These are phyloP conservation scores for Cheilosia grossa DNA, from an alignment of 2,888 invertebrate species.

Conservation along the genomic window DNA sequence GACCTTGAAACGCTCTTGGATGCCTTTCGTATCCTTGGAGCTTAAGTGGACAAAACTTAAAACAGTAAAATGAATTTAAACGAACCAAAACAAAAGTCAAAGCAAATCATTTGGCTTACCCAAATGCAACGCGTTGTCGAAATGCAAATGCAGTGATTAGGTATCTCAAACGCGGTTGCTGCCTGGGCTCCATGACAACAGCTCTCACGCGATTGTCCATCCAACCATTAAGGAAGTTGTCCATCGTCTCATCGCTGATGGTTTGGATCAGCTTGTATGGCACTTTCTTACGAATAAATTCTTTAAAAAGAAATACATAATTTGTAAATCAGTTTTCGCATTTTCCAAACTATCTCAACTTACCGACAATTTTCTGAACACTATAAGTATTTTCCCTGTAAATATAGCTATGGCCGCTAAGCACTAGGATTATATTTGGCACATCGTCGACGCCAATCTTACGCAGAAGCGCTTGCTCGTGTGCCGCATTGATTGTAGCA, in stretches of 20 bases:
- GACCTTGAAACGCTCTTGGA: constrained; percentile 89
- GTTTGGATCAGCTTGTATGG: constrained; percentile 90
- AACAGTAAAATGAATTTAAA: constrained; percentile 50
- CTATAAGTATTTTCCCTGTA: constrained; percentile 93
- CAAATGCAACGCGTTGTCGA: constrained; percentile 93
- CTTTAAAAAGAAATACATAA: constrained; percentile 80
- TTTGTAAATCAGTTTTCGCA: neutral
- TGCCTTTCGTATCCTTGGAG: constrained; percentile 85
- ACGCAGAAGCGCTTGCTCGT: constrained; percentile 90
- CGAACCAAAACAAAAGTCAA: constrained; percentile 38
- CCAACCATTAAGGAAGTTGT: constrained; percentile 93
- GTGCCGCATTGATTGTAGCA: constrained; percentile 93
- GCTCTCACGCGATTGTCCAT: constrained; percentile 96
- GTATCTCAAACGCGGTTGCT: constrained; percentile 91
- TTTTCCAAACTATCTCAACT: constrained; percentile 35
- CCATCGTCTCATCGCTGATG: constrained; percentile 89
- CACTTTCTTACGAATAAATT: constrained; percentile 94
- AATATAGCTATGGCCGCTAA: constrained; percentile 93
- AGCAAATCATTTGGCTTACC: constrained; percentile 84
- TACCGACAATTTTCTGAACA: constrained; percentile 91
- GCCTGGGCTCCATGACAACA: constrained; percentile 92
- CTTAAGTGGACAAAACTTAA: constrained; percentile 88
- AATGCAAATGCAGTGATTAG: constrained; percentile 94
- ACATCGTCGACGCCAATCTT: constrained; percentile 91
- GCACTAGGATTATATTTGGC: constrained; percentile 91